These are phyloP conservation scores for Ispidina picta DNA, from an alignment of 2,797 vertebrate genomes.

Conservation along the genomic window DNA sequence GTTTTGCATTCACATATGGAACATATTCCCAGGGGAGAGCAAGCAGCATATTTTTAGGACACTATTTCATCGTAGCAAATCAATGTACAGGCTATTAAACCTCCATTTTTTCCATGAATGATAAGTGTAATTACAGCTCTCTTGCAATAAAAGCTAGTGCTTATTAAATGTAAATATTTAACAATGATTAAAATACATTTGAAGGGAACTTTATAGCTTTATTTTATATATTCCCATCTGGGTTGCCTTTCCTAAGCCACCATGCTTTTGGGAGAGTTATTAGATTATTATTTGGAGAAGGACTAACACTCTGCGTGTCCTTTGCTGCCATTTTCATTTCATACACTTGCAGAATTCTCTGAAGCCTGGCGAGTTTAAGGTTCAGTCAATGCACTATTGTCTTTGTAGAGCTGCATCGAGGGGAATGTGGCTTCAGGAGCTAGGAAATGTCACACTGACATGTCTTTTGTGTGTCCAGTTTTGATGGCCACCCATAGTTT, in stretches of 20 bases:
- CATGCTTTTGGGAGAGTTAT: conserved; percentile 71
- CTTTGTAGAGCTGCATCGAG: not conserved
- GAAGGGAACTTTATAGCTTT: conserved; percentile 80
- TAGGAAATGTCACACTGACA: conserved; percentile 35
- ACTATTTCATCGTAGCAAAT: conserved; percentile 77
- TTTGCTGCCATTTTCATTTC: conserved; percentile 72
- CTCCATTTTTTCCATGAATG: conserved; percentile 78
- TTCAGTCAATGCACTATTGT: conserved; percentile 41
- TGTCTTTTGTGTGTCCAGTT: not conserved
- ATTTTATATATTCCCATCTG: conserved; percentile 81
- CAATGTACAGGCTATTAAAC: conserved; percentile 76
- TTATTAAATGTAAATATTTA: conserved; percentile 86
- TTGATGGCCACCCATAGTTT: not conserved
- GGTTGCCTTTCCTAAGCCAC: conserved; percentile 76
- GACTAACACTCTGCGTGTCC: conserved; percentile 66
- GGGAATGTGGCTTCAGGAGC: conserved; percentile 29
- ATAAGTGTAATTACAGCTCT: conserved; percentile 80
- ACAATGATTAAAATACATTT: conserved; percentile 81
- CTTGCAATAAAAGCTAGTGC: conserved; percentile 76
- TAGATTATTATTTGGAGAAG: conserved; percentile 79
- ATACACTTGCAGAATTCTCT: conserved; percentile 63
- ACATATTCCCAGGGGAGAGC: conserved; percentile 34
- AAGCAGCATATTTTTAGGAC: conserved; percentile 69
- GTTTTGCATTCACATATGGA: conserved; percentile 65
- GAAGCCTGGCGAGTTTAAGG: conserved; percentile 47